phyloP scores from a whole-genome alignment of 2,113 vertebrate genomes.

The Rafetus swinhoei region DNA sequence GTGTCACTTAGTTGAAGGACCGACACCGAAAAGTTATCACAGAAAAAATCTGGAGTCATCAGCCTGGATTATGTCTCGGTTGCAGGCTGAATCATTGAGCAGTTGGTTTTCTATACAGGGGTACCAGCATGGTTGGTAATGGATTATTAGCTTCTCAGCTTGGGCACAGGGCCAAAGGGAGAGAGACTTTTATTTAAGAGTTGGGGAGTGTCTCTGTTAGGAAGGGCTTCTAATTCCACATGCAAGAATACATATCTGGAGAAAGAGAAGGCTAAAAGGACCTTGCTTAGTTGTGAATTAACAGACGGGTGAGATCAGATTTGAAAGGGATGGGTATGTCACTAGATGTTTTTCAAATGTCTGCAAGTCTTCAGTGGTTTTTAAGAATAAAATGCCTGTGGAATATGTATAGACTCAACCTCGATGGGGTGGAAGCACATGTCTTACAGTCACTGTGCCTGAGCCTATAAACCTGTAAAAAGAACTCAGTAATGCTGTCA shows the following conservation, averaged over 20 bases:
- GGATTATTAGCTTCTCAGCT: background rate
- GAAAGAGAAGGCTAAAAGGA: background rate
- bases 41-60: background rate
- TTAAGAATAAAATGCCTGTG: background rate
- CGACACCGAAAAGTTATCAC: background rate
- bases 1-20: conserved; percentile 32
- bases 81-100: background rate
- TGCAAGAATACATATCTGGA: background rate
- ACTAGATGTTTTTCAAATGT: background rate
- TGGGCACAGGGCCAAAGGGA: background rate
- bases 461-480: background rate
- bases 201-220: background rate
- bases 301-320: background rate
- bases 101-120: background rate
- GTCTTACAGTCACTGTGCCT: background rate
- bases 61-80: background rate
- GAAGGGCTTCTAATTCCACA: background rate
- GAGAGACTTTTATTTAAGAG: background rate
- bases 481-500: background rate
- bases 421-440: background rate
- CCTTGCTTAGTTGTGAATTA: background rate
- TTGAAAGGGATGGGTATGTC: background rate
- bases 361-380: background rate
- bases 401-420: background rate
- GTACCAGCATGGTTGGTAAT: background rate